phyloP scores from a whole-genome alignment of 2,888 invertebrate genomes.

The Brenthis ino region DNA sequence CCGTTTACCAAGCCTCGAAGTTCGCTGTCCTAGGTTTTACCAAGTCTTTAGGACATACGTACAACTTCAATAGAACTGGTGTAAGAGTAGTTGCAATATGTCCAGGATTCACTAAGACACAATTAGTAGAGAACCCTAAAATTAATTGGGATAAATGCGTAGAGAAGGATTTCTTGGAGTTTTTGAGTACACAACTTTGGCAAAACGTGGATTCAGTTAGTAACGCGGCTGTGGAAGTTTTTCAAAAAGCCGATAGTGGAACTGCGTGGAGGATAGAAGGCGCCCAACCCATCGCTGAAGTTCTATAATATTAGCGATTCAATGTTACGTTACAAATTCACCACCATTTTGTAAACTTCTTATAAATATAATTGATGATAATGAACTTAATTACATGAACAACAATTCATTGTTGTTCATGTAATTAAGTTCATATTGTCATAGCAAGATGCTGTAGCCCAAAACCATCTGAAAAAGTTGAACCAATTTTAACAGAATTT shows the following conservation, averaged over 20 bases:
- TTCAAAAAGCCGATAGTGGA: slow-evolving; percentile 69
- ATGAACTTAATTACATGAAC: no score
- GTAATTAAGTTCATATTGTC: no score
- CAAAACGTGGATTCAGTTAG: slow-evolving; percentile 57
- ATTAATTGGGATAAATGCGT: slow-evolving; percentile 40
- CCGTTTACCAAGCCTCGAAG: slow-evolving; percentile 84
- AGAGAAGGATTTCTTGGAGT: slow-evolving; percentile 43
- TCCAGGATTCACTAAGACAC: slow-evolving; percentile 78
- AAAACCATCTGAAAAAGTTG: no score
- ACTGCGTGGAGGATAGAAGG: slow-evolving; percentile 80
- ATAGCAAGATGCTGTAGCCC: no score
- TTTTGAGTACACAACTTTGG: slow-evolving; percentile 47
- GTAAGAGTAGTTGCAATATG: slow-evolving; percentile 80
- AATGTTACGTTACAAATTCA: no score
- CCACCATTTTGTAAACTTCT: no score
- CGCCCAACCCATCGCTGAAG: slow-evolving; percentile 49
- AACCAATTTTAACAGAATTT: no score
- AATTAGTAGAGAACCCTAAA: slow-evolving; percentile 40
- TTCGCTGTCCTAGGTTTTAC: slow-evolving; percentile 75
- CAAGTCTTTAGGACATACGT: slow-evolving; percentile 68
- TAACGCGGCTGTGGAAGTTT: slow-evolving; percentile 54
- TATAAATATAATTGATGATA: no score
- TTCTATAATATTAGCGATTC: slow-evolving; percentile 13
- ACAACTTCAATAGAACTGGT: slow-evolving; percentile 70
- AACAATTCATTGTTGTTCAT: no score